Evolutionary conservation across 2,797 vertebrate species (phyloP), one percentile per base, ranked within the genome.

Genomic region (Gadopsis marmoratus): DNA sequence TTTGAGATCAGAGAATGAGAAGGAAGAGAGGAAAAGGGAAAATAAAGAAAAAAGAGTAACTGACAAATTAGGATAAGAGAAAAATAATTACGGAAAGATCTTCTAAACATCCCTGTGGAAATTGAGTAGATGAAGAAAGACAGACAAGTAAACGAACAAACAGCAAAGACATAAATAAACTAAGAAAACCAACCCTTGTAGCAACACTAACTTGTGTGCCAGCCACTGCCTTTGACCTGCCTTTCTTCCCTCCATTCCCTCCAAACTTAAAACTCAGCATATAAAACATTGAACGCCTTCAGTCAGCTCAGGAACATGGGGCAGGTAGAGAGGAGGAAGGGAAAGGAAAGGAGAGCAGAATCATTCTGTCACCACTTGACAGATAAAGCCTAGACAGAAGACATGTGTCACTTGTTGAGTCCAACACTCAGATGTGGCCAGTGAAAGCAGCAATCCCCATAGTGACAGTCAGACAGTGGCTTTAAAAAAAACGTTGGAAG

Each of bases 201-300:
- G 31, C 13, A 68, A 47, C 3, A 41, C 43, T 35, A 41, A 39
- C 9, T 65, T 68, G 43, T 9, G 11, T 54, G 23, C 23, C 23
- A 35, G 48, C 47, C 9, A 2, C 51, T 70, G 37, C 9, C 0
- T 69, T 43, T 65, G 14, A 60, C 23, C 29, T 47, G 50, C 33
- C 31, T 68, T 64, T 43, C 4, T 67, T 59, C 31, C 35, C 33
- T 66, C 65, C 33, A 33, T 65, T 13, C 5, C 33, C 33, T 78
- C 29, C 50, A 41, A 71, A 10, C 67, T 39, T 39, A 33, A 37
- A 71, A n/a, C 62, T 53, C 47, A 31, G 62, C 21, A 62, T 45
- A 82, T 84, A 60, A 85, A 87, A 81, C 74, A 80, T 83, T 78
- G 31, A 79, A 67, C 66, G 33, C 33, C 11, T 70, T 3, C 8